Percentiles rank a stretch among this genome's conserved stretches.
Evolutionary conservation across 2,797 vertebrate genomes (phyloP).

Genomic region (Ctenosaura bakeri): DNA sequence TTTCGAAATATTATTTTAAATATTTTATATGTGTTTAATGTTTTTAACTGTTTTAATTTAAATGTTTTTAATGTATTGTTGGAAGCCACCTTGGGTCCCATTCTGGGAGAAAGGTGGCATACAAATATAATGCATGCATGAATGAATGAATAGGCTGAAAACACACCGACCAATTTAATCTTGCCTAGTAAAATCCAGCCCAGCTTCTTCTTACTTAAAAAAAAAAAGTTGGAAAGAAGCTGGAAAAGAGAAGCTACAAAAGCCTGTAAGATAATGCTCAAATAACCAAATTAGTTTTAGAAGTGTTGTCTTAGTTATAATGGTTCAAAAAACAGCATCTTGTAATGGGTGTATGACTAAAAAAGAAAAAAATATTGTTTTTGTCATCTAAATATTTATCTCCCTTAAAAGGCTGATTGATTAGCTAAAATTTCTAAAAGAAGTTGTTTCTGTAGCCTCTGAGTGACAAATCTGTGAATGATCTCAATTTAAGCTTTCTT

Average conservation of each 20-base stretch:
- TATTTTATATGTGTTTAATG: too few relatives aligned
- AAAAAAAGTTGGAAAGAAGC: background rate
- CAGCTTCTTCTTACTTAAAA: background rate
- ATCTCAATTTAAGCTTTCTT: background rate
- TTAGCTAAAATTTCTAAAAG: background rate
- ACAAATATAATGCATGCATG: too few relatives aligned
- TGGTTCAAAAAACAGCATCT: background rate
- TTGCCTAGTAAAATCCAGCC: background rate
- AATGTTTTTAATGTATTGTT: too few relatives aligned
- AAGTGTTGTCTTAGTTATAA: background rate
- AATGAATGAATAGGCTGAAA: too few relatives aligned
- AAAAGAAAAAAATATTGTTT: background rate
- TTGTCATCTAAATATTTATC: too few relatives aligned
- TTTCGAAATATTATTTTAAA: too few relatives aligned
- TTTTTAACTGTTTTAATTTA: too few relatives aligned
- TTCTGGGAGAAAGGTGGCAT: too few relatives aligned
- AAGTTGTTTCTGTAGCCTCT: background rate
- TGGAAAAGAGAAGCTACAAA: background rate
- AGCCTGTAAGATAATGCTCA: background rate
- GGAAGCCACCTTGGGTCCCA: too few relatives aligned
- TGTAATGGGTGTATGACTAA: background rate
- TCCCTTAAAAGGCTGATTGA: background rate
- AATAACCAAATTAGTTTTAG: background rate
- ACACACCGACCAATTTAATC: background rate
- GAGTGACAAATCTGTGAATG: background rate